Percentiles rank a stretch among this genome's conserved stretches.
Evolutionary conservation across 1,140 invertebrate species (phyloP).

Genomic region (Caenorhabditis briggsae): DNA sequence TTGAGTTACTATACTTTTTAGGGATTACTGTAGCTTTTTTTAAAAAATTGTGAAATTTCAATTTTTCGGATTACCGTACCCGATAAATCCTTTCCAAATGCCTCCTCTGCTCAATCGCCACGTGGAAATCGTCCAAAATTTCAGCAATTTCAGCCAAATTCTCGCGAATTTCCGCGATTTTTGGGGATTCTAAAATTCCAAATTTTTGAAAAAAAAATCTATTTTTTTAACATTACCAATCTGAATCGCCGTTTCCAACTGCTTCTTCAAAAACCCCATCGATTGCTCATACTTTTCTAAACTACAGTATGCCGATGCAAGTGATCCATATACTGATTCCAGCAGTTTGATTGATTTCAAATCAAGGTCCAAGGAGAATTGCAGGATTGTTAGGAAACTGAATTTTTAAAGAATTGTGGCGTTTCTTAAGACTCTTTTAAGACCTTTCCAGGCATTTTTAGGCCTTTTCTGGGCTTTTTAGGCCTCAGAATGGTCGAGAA

Average conservation of each 20-base stretch:
- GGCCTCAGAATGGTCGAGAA: too few relatives aligned
- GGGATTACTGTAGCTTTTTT: too few relatives aligned
- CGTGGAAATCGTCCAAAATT: background rate
- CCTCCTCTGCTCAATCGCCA: conserved; percentile 12
- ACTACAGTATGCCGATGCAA: conserved; percentile 3
- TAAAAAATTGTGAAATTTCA: background rate
- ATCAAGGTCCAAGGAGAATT: conserved; percentile 10
- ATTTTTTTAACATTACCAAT: background rate
- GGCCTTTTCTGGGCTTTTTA: too few relatives aligned
- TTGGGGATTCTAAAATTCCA: background rate
- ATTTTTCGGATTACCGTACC: background rate
- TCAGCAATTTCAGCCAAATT: conserved; percentile 12
- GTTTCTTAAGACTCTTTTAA: too few relatives aligned
- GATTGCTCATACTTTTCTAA: background rate
- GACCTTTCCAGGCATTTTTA: too few relatives aligned
- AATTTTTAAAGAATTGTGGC: background rate
- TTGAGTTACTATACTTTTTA: background rate
- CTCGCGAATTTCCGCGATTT: conserved; percentile 2
- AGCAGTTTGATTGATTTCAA: conserved; percentile 30
- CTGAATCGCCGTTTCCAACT: background rate
- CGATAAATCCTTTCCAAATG: too few relatives aligned
- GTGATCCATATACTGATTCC: conserved; percentile 12
- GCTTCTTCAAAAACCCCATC: background rate
- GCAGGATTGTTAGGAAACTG: background rate
- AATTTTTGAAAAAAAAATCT: too few relatives aligned